Conservation (phyloP, 2,888 invertebrate genomes). For the Rhamnusium bicolor region DNA sequence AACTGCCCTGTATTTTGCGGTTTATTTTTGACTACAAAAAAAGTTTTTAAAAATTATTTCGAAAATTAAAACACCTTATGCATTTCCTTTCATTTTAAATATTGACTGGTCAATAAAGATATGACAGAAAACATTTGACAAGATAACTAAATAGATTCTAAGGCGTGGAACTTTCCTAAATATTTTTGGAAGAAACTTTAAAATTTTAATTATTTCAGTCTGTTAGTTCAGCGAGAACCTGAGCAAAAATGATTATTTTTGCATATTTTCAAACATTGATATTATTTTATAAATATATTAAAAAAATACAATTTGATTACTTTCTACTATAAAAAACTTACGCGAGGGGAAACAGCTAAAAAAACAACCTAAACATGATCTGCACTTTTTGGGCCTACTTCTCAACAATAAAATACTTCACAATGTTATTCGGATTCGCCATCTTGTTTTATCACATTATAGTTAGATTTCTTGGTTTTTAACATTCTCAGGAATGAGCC, state of each 20-base stretch:
- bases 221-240: background rate
- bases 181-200: background rate
- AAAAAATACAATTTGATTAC: no score
- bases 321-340: background rate
- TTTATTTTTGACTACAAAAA: no score
- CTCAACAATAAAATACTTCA: background rate
- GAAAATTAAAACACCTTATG: background rate
- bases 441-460: slow-evolving; percentile 80
- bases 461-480: slow-evolving; percentile 82
- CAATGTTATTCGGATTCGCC: slow-evolving; percentile 64
- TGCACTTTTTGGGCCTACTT: background rate
- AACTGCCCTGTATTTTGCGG: no score
- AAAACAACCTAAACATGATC: background rate
- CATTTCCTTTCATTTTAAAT: no score
- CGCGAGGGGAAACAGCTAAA: background rate
- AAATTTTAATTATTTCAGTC: background rate
- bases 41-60: no score
- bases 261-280: no score
- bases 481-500: slow-evolving; percentile 84
- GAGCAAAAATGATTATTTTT: background rate
- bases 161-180: background rate
- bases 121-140: no score
- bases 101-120: no score
- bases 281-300: no score
- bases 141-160: background rate